A percentile compares a stretch with the other conserved stretches of the same genome.
phyloP scores from a whole-genome alignment of 1,140 invertebrate genomes.

The Holotrichia oblita region DNA sequence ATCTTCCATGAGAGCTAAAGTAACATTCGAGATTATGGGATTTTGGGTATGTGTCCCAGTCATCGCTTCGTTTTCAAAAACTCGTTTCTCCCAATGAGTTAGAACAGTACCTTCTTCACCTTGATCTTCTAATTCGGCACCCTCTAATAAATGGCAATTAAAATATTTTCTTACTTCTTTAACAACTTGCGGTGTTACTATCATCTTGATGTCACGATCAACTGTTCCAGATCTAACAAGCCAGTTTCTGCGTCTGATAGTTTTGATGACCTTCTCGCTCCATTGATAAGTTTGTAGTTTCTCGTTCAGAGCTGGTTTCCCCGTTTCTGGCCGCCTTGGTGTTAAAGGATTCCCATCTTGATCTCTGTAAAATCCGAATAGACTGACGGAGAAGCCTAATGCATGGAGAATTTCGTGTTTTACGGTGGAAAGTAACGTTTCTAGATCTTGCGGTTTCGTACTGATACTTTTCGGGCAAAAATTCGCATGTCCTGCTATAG shows the following conservation, averaged over 20 bases:
- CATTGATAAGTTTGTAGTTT: conserved; percentile 91
- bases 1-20: conserved; percentile 97
- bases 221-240: conserved; percentile 81
- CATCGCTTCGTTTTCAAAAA: conserved; percentile 99
- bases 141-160: conserved; percentile 88
- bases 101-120: conserved; percentile 95
- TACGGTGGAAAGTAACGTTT: conserved; percentile 93
- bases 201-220: conserved; percentile 81
- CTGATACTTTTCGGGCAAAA: conserved; percentile 96
- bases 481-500: conserved; percentile 98
- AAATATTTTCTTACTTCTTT: conserved; percentile 90
- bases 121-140: conserved; percentile 98
- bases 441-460: conserved; percentile 90
- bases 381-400: conserved; percentile 92
- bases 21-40: conserved; percentile 96
- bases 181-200: conserved; percentile 91
- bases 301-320: conserved; percentile 88
- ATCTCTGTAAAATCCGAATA: conserved; percentile 94
- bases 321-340: conserved; percentile 78
- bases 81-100: conserved; percentile 98
- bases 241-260: conserved; percentile 84
- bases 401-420: conserved; percentile 99
- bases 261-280: conserved; percentile 89
- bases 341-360: conserved; percentile 87
- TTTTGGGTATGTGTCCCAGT: conserved; percentile 99